phyloP scores from a whole-genome alignment of 2,888 invertebrate genomes.

The Drosophila cracens region DNA sequence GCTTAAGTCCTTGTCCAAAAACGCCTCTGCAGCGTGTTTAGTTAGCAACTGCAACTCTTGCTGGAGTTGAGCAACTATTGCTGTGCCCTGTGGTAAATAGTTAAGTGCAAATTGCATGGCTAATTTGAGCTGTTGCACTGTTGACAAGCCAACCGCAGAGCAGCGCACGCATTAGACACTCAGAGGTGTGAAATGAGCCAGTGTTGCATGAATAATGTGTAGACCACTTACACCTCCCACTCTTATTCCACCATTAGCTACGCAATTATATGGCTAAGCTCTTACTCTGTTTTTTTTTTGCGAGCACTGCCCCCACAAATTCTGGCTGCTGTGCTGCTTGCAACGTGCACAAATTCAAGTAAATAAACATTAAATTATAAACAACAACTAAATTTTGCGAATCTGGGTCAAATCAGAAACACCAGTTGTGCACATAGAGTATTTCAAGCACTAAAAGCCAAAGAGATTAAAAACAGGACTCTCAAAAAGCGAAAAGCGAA shows the following conservation, averaged over 20 bases:
- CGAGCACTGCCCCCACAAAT: slow-evolving; percentile 8
- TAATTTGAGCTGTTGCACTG: slow-evolving; percentile 71
- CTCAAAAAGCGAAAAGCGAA: slow-evolving; percentile 1
- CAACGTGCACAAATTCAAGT: slow-evolving; percentile 11
- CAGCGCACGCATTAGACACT: slow-evolving; percentile 21
- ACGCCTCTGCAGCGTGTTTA: slow-evolving; percentile 53
- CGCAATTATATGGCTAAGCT: slow-evolving; percentile 43
- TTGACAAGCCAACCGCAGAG: slow-evolving; percentile 54
- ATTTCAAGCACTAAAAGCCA: neutral
- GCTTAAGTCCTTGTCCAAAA: slow-evolving; percentile 62
- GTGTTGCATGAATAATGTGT: slow-evolving; percentile 25
- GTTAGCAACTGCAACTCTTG: slow-evolving; percentile 11
- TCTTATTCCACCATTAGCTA: slow-evolving; percentile 37
- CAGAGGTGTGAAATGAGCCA: slow-evolving; percentile 43
- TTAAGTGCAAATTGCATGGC: slow-evolving; percentile 76
- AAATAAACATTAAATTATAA: slow-evolving; percentile 34
- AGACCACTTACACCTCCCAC: neutral
- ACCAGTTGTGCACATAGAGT: neutral
- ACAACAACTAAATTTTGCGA: slow-evolving; percentile 12
- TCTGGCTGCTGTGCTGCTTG: slow-evolving; percentile 5
- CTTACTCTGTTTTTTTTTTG: slow-evolving; percentile 28
- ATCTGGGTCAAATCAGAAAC: slow-evolving; percentile 4
- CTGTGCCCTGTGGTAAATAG: slow-evolving; percentile 61
- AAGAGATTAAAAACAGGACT: neutral
- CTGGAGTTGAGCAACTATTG: slow-evolving; percentile 13